These are phyloP conservation scores for Hirtodrosophila alboralis DNA, from an alignment of 2,888 invertebrate species.

Conservation along the genomic window DNA sequence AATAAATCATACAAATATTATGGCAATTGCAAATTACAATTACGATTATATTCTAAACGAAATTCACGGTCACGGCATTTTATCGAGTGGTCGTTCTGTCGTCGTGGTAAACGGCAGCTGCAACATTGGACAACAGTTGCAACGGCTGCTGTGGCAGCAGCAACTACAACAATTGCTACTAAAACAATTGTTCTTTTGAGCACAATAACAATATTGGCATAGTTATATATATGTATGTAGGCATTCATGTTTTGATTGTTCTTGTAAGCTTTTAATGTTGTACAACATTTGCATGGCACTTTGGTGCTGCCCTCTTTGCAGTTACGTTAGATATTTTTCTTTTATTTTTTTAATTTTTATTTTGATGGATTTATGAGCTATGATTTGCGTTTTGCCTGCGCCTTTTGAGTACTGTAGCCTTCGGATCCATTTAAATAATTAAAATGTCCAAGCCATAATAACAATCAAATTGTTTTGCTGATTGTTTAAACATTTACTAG, in stretches of 20 bases:
- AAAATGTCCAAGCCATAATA: conserved; percentile 59
- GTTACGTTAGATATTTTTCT: conserved; percentile 23
- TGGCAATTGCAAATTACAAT: conserved; percentile 70
- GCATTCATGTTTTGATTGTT: conserved; percentile 72
- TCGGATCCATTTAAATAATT: conserved; percentile 79
- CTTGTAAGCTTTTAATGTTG: conserved; percentile 76
- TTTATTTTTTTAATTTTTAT: conserved; percentile 19
- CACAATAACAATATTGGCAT: conserved; percentile 21
- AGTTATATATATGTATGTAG: conserved; percentile 57
- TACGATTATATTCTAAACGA: conserved; percentile 57
- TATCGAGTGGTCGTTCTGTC: conserved; percentile 30
- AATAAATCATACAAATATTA: conserved; percentile 74
- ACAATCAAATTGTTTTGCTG: conserved; percentile 54
- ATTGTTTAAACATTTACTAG: conserved; percentile 53
- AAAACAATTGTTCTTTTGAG: conserved; percentile 70
- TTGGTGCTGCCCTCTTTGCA: conserved; percentile 56
- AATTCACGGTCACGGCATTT: conserved; percentile 74
- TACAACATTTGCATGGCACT: conserved; percentile 77
- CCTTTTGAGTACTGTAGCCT: conserved; percentile 63
- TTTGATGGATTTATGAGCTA: conserved; percentile 81
- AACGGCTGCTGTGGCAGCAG: conserved; percentile 45
- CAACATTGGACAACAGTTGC: conserved; percentile 40
- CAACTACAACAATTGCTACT: conserved; percentile 69
- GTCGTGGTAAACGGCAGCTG: conserved; percentile 63
- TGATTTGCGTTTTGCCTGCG: conserved; percentile 56